A percentile compares a stretch with the other conserved stretches of the same genome.
These are phyloP conservation scores for Callocephalon fimbriatum DNA, from an alignment of 2,113 vertebrate genomes.

Conservation along the genomic window DNA sequence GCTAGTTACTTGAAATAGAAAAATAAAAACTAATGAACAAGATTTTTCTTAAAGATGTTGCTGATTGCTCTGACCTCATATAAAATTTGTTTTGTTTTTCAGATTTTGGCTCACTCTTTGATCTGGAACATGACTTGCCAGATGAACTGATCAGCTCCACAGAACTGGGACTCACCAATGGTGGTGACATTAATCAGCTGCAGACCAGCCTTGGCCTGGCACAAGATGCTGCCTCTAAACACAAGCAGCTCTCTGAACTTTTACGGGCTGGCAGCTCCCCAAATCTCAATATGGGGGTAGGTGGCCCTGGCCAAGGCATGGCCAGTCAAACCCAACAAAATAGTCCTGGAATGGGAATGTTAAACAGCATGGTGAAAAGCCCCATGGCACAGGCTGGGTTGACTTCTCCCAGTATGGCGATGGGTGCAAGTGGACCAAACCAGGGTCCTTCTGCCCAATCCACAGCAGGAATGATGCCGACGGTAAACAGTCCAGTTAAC, in stretches of 20 bases:
- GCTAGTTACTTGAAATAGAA: background rate
- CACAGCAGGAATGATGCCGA: slow-evolving; percentile 78
- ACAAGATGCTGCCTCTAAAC: slow-evolving; percentile 96
- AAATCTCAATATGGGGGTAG: slow-evolving; percentile 84
- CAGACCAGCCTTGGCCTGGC: slow-evolving; percentile 88
- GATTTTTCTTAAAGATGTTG: background rate
- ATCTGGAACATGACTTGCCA: slow-evolving; percentile 96
- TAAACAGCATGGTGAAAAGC: slow-evolving; percentile 87
- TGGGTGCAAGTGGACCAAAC: slow-evolving; percentile 78
- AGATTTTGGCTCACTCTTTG: slow-evolving; percentile 97
- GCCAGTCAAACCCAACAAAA: slow-evolving; percentile 79
- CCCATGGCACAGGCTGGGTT: slow-evolving; percentile 80
- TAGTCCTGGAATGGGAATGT: slow-evolving; percentile 82
- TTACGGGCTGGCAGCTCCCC: slow-evolving; percentile 85
- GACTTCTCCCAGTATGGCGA: slow-evolving; percentile 79
- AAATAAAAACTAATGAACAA: background rate
- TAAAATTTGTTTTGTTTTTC: slow-evolving; percentile 36
- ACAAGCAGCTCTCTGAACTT: slow-evolving; percentile 97
- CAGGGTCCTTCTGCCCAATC: slow-evolving; percentile 78
- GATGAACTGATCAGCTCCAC: slow-evolving; percentile 97
- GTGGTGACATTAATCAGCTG: slow-evolving; percentile 90
- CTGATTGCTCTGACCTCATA: background rate
- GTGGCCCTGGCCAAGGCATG: slow-evolving; percentile 79
- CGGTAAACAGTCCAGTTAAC: slow-evolving; percentile 80
- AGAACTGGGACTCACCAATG: slow-evolving; percentile 91